Conservation (phyloP, 2,888 invertebrate species). For the Nemoura dubitans region DNA sequence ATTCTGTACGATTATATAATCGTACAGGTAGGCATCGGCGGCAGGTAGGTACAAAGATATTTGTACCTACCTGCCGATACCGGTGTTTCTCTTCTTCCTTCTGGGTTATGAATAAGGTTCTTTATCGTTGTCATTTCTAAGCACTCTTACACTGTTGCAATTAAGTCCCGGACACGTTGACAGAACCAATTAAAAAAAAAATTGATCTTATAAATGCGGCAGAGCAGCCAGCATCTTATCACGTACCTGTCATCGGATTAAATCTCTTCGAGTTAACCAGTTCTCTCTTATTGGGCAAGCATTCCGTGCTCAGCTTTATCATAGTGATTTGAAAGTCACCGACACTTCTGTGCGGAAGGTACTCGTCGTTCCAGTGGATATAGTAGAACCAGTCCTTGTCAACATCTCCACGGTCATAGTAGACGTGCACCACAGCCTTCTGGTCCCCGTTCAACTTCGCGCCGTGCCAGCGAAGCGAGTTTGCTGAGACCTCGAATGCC, state of each 20-base stretch:
- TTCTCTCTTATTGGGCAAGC: neutral
- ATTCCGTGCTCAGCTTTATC: neutral
- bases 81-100: no score
- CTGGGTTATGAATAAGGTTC: no score
- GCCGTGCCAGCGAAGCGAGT: neutral
- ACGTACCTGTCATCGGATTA: neutral
- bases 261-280: neutral
- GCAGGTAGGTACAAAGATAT: no score
- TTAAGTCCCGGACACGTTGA: no score
- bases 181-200: no score
- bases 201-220: no score
- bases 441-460: neutral
- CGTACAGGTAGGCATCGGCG: no score
- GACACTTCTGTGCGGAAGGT: neutral
- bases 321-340: neutral
- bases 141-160: no score
- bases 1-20: no score
- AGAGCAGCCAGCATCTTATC: no score
- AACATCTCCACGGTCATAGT: neutral
- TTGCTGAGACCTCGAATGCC: neutral
- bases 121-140: no score
- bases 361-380: neutral
- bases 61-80: no score
- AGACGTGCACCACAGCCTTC: neutral
- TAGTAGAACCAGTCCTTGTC: neutral